Evolutionary conservation across 2,113 vertebrate genomes (phyloP).

Genomic region (Hydrochoerus hydrochaeris): DNA sequence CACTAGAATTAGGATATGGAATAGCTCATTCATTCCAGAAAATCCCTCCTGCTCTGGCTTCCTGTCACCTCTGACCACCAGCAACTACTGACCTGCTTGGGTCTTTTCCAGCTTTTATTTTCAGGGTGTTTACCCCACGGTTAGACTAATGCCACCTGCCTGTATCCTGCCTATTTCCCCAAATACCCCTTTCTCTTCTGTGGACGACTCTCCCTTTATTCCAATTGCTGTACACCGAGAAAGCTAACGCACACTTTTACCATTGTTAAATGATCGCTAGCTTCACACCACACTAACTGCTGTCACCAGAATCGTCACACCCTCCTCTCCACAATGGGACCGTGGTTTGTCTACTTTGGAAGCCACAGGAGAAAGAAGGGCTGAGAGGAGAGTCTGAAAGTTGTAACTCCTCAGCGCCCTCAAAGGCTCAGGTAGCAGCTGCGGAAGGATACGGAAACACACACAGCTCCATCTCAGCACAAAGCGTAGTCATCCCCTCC

Average conservation of each 20-base stretch:
- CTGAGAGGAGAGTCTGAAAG: too few relatives aligned
- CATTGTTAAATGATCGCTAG: too few relatives aligned
- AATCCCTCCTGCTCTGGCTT: too few relatives aligned
- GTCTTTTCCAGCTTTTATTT: background rate
- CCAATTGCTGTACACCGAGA: background rate
- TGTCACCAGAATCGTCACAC: background rate
- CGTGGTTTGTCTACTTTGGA: background rate
- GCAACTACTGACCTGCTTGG: background rate
- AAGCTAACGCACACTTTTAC: background rate
- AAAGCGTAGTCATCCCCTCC: background rate
- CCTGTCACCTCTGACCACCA: accelerated
- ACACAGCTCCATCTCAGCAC: too few relatives aligned
- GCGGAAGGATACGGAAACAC: background rate
- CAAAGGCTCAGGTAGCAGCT: background rate
- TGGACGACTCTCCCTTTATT: background rate
- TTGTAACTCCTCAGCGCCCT: background rate
- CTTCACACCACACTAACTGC: background rate
- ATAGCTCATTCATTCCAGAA: background rate
- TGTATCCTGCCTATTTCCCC: background rate
- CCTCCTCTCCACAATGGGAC: too few relatives aligned
- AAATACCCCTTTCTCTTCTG: background rate
- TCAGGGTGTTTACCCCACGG: background rate
- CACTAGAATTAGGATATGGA: too few relatives aligned
- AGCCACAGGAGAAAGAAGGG: background rate
- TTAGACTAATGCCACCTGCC: background rate